A percentile compares a stretch with the other conserved stretches of the same genome.
These are phyloP conservation scores for Agriopis marginaria DNA, from an alignment of 2,888 invertebrate species.

Conservation along the genomic window DNA sequence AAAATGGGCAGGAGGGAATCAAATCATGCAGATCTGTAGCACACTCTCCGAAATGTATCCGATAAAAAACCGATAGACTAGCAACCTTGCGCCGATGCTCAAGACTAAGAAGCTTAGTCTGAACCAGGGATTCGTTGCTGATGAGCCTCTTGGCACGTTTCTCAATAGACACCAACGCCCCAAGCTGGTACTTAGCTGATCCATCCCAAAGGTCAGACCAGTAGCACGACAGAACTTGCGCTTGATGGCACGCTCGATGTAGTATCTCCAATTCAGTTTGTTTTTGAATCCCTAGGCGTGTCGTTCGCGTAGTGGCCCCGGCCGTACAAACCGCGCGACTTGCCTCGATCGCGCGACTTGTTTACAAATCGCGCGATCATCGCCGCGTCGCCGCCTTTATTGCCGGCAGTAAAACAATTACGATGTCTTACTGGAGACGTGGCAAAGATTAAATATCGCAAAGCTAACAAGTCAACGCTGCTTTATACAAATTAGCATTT, in stretches of 20 bases:
- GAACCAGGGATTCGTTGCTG: too few relatives aligned
- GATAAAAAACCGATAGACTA: too few relatives aligned
- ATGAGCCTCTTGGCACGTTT: too few relatives aligned
- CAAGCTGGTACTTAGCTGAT: too few relatives aligned
- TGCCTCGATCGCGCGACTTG: constrained; percentile 47
- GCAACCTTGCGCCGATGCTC: too few relatives aligned
- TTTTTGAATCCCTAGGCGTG: background rate
- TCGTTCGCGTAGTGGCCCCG: background rate
- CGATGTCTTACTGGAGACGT: constrained; percentile 49
- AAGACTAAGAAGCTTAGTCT: too few relatives aligned
- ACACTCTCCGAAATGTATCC: too few relatives aligned
- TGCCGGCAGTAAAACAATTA: constrained; percentile 68
- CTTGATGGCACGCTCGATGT: background rate
- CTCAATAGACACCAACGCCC: too few relatives aligned
- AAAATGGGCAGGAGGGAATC: too few relatives aligned
- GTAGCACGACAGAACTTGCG: too few relatives aligned
- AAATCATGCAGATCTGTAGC: too few relatives aligned
- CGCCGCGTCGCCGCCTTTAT: constrained; percentile 48
- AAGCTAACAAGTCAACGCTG: constrained; percentile 42
- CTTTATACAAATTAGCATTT: constrained; percentile 37
- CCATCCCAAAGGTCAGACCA: too few relatives aligned
- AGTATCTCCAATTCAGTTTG: background rate
- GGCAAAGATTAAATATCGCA: constrained; percentile 46
- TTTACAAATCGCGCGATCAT: constrained; percentile 66
- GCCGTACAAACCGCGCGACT: constrained; percentile 7